A percentile compares a stretch with the other conserved stretches of the same genome.
These are phyloP conservation scores for Myotis pilosus DNA, from an alignment of 2,797 vertebrate genomes.

Conservation along the genomic window DNA sequence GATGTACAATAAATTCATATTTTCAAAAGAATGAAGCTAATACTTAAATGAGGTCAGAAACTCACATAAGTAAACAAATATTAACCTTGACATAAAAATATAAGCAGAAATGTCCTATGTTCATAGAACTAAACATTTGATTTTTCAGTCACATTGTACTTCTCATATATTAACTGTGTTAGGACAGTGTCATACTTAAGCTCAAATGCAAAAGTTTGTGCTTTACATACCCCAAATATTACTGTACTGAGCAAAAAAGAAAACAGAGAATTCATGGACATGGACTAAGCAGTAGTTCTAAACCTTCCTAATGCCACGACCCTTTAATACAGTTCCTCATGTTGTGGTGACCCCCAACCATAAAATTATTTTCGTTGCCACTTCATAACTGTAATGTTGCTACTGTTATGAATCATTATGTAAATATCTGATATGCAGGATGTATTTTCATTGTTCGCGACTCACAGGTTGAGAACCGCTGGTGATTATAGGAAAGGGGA, in stretches of 20 bases:
- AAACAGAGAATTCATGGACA: not conserved
- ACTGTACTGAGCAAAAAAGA: not conserved
- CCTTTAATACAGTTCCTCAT: too few relatives aligned
- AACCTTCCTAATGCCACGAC: too few relatives aligned
- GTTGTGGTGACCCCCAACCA: too few relatives aligned
- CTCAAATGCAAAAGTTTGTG: not conserved
- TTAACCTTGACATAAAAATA: not conserved
- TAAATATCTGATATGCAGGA: too few relatives aligned
- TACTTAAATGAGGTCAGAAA: not conserved
- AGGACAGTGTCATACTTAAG: not conserved
- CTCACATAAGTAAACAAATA: not conserved
- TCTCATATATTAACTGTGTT: not conserved
- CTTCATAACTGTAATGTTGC: too few relatives aligned
- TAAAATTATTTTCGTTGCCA: too few relatives aligned
- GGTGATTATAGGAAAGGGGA: too few relatives aligned
- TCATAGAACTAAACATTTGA: not conserved
- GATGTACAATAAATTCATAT: not conserved
- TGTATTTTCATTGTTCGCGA: too few relatives aligned
- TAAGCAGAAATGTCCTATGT: not conserved
- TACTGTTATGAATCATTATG: too few relatives aligned
- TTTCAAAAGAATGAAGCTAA: not conserved
- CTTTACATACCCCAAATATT: not conserved
- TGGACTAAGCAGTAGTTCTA: not conserved
- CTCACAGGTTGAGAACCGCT: too few relatives aligned
- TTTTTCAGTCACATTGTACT: not conserved